phyloP scores from a whole-genome alignment of 2,113 vertebrate genomes.

The Megaceryle torquata region DNA sequence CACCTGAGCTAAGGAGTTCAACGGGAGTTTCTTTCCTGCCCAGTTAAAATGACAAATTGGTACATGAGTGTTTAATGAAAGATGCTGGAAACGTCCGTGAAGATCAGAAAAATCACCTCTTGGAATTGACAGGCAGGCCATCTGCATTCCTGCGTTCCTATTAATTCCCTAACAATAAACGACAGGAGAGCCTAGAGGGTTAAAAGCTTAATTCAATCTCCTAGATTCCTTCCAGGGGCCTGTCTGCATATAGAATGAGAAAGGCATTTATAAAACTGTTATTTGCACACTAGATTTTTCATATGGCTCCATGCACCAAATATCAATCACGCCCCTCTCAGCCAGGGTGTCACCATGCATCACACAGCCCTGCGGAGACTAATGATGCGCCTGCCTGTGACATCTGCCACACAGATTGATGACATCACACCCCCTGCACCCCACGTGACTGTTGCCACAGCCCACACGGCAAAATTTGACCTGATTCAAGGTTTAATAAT shows the following conservation, averaged over 20 bases:
- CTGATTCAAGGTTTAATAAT: neutral
- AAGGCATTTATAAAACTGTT: slow-evolving; percentile 63
- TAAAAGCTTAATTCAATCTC: slow-evolving; percentile 84
- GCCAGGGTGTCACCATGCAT: neutral
- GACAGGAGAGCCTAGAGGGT: slow-evolving; percentile 81
- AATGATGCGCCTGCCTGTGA: neutral
- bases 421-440: neutral
- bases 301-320: slow-evolving; percentile 29
- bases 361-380: neutral
- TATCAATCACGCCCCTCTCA: slow-evolving; percentile 25
- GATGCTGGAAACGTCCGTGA: slow-evolving; percentile 76
- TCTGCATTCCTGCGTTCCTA: slow-evolving; percentile 79
- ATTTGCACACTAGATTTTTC: slow-evolving; percentile 64
- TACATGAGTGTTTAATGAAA: slow-evolving; percentile 82
- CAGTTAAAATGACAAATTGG: slow-evolving; percentile 82
- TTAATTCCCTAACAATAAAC: slow-evolving; percentile 81
- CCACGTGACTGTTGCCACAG: neutral
- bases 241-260: slow-evolving; percentile 72
- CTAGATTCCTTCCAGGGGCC: slow-evolving; percentile 70
- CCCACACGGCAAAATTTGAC: neutral
- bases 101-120: slow-evolving; percentile 79
- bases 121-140: slow-evolving; percentile 78
- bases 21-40: slow-evolving; percentile 74
- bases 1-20: slow-evolving; percentile 71
- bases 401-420: neutral